These are phyloP conservation scores for Nycticryphes semicollaris DNA, from an alignment of 2,113 vertebrate genomes.

Conservation along the genomic window DNA sequence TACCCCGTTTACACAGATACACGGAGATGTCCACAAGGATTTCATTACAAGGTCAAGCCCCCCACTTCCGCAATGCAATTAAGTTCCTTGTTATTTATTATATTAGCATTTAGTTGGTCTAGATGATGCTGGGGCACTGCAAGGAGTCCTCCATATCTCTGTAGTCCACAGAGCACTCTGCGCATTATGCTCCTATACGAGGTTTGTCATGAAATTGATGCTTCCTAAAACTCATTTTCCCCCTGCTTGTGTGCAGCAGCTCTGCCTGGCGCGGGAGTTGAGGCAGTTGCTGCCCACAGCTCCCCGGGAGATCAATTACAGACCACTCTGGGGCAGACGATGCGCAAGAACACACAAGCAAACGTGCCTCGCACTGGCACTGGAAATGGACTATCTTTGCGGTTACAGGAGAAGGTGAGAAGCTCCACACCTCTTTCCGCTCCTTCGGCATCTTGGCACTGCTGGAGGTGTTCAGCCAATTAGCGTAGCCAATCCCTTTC, in stretches of 20 bases:
- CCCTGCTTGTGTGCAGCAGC: not conserved
- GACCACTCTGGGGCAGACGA: not conserved
- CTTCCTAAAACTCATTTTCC: not conserved
- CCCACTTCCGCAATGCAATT: not conserved
- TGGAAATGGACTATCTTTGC: not conserved
- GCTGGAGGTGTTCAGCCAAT: not conserved
- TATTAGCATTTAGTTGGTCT: not conserved
- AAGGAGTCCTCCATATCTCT: not conserved
- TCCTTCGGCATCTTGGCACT: not conserved
- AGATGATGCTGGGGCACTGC: not conserved
- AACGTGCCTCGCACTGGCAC: not conserved
- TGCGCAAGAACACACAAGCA: not conserved
- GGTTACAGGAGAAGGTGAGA: not conserved
- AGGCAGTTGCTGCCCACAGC: not conserved
- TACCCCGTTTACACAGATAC: not conserved
- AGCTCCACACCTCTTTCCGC: not conserved
- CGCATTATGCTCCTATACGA: fast-evolving
- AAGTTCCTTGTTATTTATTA: not conserved
- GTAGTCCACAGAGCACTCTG: not conserved
- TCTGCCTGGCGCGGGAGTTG: not conserved
- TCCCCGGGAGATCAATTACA: fast-evolving
- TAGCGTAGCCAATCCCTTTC: not conserved
- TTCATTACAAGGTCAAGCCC: not conserved
- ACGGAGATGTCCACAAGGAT: not conserved
- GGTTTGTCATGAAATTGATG: not conserved